Base-by-base conservation (phyloP, 2,797 vertebrate species). In the Lycodopsis pacificus region DNA sequence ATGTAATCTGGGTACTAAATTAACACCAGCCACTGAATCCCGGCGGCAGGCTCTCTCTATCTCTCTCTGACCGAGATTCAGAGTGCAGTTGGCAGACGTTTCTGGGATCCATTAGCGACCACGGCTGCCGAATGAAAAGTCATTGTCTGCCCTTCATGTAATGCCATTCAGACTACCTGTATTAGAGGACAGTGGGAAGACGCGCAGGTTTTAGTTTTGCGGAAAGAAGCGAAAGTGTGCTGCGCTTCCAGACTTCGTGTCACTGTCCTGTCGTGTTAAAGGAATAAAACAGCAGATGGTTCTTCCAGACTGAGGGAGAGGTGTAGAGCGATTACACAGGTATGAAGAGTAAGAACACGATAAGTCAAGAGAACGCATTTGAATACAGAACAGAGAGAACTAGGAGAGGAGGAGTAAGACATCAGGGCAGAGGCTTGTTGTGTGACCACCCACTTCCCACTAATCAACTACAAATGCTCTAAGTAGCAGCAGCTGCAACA, bases 381-480 rank as follows among this genome's bases (percentile, higher is more conserved):
- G 2, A 68, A 85, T 69, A 19, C 22, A 79, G 63, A 87, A 77
- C 15, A 72, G 46, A 63, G 20, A 40, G 46, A 77, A 83, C 68
- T 25, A 75, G 62, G 49, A 84, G 54, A 66, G 42, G 49, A 73
- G 70, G 54, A 53, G 40, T 64, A 70, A 66, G 32, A 80, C 70
- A 83, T 82, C 59, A 38, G 77, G 77, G 67, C 74, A 75, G 77
- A 82, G 76, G 69, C 75, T 42, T 69, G 79, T 82, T 85, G 80
- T 89, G 77, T 93, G 93, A 91, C 93, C 93, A 93, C 93, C 91
- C 91, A 93, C 94, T 92, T 94, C 92, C 91, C 89, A 93, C 84
- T 95, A 96, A 96, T 96, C 94, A 95, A 90, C 90, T 93, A 92
- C 94, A 95, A 95, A 95, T 95, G 94, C 93, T 92, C 85, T 95